Base-by-base conservation (phyloP, 2,888 invertebrate species). In the Epistrophella euchroma region DNA sequence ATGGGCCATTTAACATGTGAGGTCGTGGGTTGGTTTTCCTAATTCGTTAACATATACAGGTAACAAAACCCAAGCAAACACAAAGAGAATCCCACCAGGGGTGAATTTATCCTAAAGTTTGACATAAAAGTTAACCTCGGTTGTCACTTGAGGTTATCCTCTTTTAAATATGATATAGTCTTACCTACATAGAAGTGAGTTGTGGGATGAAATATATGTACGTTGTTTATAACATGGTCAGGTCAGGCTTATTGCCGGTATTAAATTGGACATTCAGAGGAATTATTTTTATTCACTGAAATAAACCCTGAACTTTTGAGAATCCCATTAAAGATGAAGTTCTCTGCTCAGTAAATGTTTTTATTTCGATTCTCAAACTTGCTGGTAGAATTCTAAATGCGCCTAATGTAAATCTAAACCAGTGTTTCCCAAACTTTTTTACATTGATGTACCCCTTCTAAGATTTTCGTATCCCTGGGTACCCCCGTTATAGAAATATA, bases 111-210 rank as follows among this genome's bases (percentile, higher is more conserved):
- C 66, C 19, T 35, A 85, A 73, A 77, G 62, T 77, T 81, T 81
- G 76, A 86, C 76, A 75, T 50, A 55, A 60, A 85, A 76, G 75
- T 77, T 86, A 81, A 81, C 81, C 81, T 81, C 72, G 55, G 77
- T 81, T 86, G 85, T 86, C 85, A 86, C 81, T 86, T 86, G 85
- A 86, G 85, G 81, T 86, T 81, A 73, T 81, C 68, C 73, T 77
- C 62, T 70, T 62, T 76, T 81, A 56, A 86, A 86, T 77, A 37
- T 64, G 73, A 81, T 81, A 70, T 35, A 70, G 17, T 25, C 37
- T 52, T 58, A 73, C 58, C 37, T n/a, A n/a, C 28, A 13, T 32
- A 32, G 19, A 50, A 62, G 62, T 58, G 25, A 60, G 47, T 66
- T 64, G 22, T 40, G 72, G 43, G 56, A n/a, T 66, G 56, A 74